Evolutionary conservation across 2,113 vertebrate species (phyloP).

Genomic region (Eurystomus gularis): DNA sequence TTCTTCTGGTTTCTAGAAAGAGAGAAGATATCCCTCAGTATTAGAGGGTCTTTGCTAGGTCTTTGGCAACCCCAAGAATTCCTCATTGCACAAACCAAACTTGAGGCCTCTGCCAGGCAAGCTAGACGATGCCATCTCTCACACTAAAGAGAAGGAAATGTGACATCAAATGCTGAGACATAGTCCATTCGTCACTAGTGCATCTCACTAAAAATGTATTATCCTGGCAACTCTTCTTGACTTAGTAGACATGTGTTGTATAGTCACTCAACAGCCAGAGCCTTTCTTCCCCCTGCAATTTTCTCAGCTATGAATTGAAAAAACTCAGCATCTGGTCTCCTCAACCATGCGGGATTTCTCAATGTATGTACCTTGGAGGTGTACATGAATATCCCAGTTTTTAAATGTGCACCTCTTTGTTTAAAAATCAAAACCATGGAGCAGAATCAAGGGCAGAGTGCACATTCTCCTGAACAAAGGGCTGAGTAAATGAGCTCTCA

Average conservation of each 20-base stretch:
- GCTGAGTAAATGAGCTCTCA: not conserved
- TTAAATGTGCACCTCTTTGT: not conserved
- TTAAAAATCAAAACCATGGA: not conserved
- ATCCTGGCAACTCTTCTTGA: not conserved
- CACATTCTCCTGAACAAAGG: not conserved
- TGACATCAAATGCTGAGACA: not conserved
- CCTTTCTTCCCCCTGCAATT: not conserved
- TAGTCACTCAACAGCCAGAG: not conserved
- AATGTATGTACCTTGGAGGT: not conserved
- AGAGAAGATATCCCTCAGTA: not conserved
- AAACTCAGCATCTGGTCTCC: not conserved
- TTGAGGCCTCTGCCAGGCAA: not conserved
- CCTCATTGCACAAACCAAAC: not conserved
- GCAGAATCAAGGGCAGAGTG: not conserved
- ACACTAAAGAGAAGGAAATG: not conserved
- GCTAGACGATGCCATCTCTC: not conserved
- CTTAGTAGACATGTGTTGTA: not conserved
- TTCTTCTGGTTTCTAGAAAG: conserved; percentile 80
- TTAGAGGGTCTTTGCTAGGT: not conserved
- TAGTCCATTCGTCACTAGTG: not conserved
- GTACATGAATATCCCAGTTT: not conserved
- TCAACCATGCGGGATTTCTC: not conserved
- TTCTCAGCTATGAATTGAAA: not conserved
- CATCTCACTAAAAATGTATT: not conserved
- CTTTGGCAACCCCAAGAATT: not conserved